Base-by-base conservation (phyloP, 2,797 vertebrate genomes). In the Phalanger gymnotis region DNA sequence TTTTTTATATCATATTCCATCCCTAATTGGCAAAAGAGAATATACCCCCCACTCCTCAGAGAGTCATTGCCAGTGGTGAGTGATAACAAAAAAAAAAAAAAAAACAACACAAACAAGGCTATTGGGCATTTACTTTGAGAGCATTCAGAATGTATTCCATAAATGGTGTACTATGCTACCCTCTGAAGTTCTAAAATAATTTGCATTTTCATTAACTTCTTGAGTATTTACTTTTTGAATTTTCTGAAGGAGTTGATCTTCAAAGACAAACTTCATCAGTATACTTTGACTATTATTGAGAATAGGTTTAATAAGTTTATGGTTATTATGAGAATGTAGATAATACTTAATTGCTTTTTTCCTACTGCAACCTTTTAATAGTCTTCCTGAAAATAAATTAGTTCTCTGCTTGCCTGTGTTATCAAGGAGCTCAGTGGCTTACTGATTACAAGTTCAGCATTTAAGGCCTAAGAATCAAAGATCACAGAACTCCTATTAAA, bases 311-410 rank as follows among this genome's bases (percentile, higher is more conserved):
- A 96, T 98, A 97, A 92, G 91, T 98, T 98, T 96, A 97, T 97
- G 90, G 94, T 97, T 98, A 97, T 98, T 98, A 97, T 91, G 95
- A 96, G 96, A 11, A 95, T 97, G 81, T 93, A 98, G 97, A 97
- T 98, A 98, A 98, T 97, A 97, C 53, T 98, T 98, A 98, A 98
- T 98, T 98, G 97, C 94, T 97, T 98, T 98, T 98, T 93, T 52
- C 96, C 61, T 93, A 5, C 93, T 93, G 92, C 31, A 96, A 97
- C 94, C 96, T 98, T 97, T 97, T 97, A 96, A 97, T 95, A 96
- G 55, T 93, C 58, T 98, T 98, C 96, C 94, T 95, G 96, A 98
- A 98, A 98, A 98, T 98, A 98, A 98, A 98, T 98, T 98, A 98
- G 92, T 93, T 25, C 9, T 96, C 98, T 98, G 97, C 97, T 98